These are phyloP conservation scores for Hippocampus mohnikei DNA, from an alignment of 2,113 vertebrate genomes.

Conservation along the genomic window DNA sequence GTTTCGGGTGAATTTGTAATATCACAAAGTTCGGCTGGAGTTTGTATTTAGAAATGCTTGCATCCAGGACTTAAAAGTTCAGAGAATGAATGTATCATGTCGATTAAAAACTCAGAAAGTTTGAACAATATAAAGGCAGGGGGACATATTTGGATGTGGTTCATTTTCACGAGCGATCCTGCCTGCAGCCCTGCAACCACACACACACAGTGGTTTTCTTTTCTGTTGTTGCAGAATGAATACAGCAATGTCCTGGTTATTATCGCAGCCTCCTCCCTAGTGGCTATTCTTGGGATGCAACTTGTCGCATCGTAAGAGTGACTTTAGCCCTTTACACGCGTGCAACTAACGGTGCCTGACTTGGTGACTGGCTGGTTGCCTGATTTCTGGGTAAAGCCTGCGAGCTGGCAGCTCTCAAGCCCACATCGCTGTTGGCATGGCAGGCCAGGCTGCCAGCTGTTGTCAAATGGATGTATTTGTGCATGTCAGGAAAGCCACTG, in stretches of 20 bases:
- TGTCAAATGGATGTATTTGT: slow-evolving; percentile 24
- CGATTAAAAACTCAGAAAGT: slow-evolving; percentile 16
- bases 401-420: slow-evolving; percentile 29
- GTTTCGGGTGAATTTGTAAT: neutral
- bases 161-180: slow-evolving; percentile 49
- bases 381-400: slow-evolving; percentile 34
- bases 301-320: slow-evolving; percentile 35
- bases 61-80: neutral
- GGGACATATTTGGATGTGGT: slow-evolving; percentile 19
- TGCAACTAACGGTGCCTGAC: slow-evolving; percentile 26
- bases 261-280: slow-evolving; percentile 24
- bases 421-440: slow-evolving; percentile 29
- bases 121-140: slow-evolving; percentile 3
- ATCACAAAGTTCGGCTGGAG: too few relatives aligned
- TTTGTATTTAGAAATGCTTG: neutral
- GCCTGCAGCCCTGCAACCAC: neutral
- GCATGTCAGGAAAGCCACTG: slow-evolving; percentile 28
- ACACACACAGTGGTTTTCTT: neutral
- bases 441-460: slow-evolving; percentile 33
- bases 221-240: neutral
- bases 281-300: slow-evolving; percentile 36
- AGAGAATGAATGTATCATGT: neutral
- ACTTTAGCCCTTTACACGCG: slow-evolving; percentile 26
- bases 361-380: slow-evolving; percentile 45
- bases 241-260: slow-evolving; percentile 8